Evolutionary conservation across 2,797 vertebrate species (phyloP).

Genomic region (Saguinus oedipus): DNA sequence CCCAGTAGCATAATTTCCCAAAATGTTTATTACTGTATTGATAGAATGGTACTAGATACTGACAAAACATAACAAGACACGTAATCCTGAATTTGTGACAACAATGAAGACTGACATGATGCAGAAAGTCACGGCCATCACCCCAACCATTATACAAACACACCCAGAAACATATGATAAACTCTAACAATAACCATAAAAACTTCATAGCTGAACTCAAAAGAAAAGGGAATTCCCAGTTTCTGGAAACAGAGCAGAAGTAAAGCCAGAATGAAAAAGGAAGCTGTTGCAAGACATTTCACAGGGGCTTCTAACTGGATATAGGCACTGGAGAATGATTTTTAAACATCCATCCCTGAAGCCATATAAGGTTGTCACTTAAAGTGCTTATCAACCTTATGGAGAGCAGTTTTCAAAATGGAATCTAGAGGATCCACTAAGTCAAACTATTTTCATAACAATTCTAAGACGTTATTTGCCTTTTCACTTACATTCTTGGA

Average conservation of each 20-base stretch:
- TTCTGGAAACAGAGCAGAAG: neutral
- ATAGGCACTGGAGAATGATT: neutral
- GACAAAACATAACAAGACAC: neutral
- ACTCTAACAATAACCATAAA: neutral
- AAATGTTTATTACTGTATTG: neutral
- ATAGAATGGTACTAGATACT: neutral
- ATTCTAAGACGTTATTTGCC: neutral
- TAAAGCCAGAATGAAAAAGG: slow-evolving; percentile 4
- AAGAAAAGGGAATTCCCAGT: slow-evolving; percentile 32
- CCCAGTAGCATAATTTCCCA: neutral
- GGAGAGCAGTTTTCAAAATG: neutral
- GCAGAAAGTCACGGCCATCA: neutral
- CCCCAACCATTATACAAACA: neutral
- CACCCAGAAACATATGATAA: neutral
- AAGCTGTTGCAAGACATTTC: neutral
- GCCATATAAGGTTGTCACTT: neutral
- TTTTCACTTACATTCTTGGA: neutral
- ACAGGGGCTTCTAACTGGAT: neutral
- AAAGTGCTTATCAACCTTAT: neutral
- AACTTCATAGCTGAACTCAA: neutral
- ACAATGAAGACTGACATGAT: neutral
- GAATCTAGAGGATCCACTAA: neutral
- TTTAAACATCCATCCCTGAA: neutral
- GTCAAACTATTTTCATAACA: slow-evolving; percentile 1
- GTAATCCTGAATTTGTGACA: neutral